Conservation (phyloP, 2,797 vertebrate genomes). For the Semaprochilodus insignis region DNA sequence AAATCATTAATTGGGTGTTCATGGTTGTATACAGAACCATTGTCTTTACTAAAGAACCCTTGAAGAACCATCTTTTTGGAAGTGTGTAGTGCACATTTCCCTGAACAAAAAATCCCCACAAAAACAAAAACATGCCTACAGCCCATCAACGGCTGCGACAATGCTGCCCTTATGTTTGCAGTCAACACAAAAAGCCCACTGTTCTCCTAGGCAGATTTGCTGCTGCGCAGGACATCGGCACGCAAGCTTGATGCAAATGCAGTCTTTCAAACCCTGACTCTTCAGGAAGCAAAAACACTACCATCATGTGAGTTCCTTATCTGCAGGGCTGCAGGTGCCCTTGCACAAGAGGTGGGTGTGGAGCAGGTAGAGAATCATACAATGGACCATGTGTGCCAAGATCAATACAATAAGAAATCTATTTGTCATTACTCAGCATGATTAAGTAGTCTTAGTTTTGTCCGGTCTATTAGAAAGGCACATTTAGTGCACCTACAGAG, state of each 20-base stretch:
- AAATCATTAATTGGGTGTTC: too few relatives aligned
- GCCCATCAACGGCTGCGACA: background rate
- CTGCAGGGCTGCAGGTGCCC: slow-evolving; percentile 14
- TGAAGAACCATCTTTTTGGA: too few relatives aligned
- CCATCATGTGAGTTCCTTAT: slow-evolving; percentile 32
- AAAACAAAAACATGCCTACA: background rate
- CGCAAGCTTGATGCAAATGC: slow-evolving; percentile 28
- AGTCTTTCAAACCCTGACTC: background rate
- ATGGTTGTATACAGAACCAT: too few relatives aligned
- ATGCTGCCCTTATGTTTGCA: background rate
- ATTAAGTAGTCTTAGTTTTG: background rate
- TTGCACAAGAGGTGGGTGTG: slow-evolving; percentile 42
- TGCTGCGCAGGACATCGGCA: background rate
- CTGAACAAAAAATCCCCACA: background rate
- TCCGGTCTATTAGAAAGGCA: background rate
- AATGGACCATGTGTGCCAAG: slow-evolving; percentile 14
- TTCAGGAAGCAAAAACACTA: slow-evolving; percentile 10
- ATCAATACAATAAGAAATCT: slow-evolving; percentile 1
- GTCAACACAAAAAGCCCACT: slow-evolving; percentile 28
- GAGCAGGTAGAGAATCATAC: background rate
- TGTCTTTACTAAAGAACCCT: too few relatives aligned
- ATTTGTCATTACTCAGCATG: background rate
- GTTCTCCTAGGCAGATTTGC: slow-evolving; percentile 6
- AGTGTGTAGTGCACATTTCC: background rate
- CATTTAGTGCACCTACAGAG: background rate